Evolutionary conservation across 2,888 invertebrate species (phyloP), one percentile per base, ranked within the genome.

Genomic region (Aspidiotus destructor): DNA sequence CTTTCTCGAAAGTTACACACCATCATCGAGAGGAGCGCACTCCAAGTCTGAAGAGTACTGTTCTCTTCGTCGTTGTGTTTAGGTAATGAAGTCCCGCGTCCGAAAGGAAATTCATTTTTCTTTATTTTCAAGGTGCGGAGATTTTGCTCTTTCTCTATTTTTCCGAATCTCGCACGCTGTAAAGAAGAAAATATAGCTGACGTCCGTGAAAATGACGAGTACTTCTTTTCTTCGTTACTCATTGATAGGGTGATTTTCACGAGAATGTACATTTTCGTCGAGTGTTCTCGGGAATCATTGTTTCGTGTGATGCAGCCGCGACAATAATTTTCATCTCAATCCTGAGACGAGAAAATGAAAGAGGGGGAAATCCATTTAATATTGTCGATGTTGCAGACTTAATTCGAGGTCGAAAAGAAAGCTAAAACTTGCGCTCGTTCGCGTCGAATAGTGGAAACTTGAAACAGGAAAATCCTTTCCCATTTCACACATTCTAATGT

Each of bases 181-280:
- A n/a, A n/a, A n/a, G 48, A 48, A 48, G 48, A 48, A 48, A 48
- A 48, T 48, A 48, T 48, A 11, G 48, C 48, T 48, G 48, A 48
- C 48, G 48, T 48, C n/a, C 2, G 48, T 48, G n/a, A 6, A 48
- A 48, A n/a, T 28, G 28, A 28, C 48, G 48, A 48, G 48, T 48
- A 28, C 28, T 28, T 28, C 28, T 28, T 28, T 48, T 48, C n/a
- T n/a, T 13, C 10, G 48, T 48, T n/a, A 2, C n/a, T n/a, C 11
- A 48, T 48, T 48, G 48, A 48, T n/a, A 48, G 48, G 48, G 48
- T n/a, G 48, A 48, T 48, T 48, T 11, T 48, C 48, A 48, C 11
- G n/a, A 48, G 48, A 48, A n/a, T n/a, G 48, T 48, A 48, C 48
- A n/a, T 6, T 48, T n/a, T 48, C 48, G n/a, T 48, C n/a, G 48